Conservation (phyloP, 2,797 vertebrate species). For the Cuculus canorus region DNA sequence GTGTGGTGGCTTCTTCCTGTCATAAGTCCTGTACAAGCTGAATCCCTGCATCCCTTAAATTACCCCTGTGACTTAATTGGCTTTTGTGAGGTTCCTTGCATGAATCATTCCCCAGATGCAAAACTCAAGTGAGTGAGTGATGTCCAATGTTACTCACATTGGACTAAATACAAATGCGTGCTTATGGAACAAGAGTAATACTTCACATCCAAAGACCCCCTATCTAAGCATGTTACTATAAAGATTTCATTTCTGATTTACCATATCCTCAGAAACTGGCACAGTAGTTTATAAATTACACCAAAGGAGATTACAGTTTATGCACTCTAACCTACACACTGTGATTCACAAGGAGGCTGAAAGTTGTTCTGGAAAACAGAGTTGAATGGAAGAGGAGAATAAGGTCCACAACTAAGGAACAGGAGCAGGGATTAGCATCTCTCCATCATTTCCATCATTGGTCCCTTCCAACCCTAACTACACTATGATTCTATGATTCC, state of each 20-base stretch:
- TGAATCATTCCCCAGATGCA: not conserved
- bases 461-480: no score
- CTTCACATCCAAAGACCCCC: not conserved
- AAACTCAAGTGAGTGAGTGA: not conserved
- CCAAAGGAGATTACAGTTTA: not conserved
- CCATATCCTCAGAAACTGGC: slow-evolving; percentile 3
- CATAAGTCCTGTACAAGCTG: not conserved
- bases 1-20: not conserved
- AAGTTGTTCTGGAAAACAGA: slow-evolving; percentile 25
- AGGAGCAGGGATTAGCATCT: not conserved
- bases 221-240: not conserved
- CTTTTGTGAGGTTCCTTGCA: not conserved
- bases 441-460: not conserved
- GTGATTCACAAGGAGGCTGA: slow-evolving; percentile 25
- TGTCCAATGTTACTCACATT: not conserved
- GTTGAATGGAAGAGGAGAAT: not conserved
- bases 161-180: not conserved
- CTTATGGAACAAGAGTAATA: not conserved
- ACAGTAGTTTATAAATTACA: slow-evolving; percentile 4
- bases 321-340: slow-evolving; percentile 11
- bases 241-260: slow-evolving; percentile 33
- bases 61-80: not conserved
- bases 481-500: no score
- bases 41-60: not conserved
- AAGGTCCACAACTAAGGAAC: not conserved